A percentile compares a stretch with the other conserved stretches of the same genome.
phyloP scores from a whole-genome alignment of 2,888 invertebrate genomes.

The Sarcophaga variegata region DNA sequence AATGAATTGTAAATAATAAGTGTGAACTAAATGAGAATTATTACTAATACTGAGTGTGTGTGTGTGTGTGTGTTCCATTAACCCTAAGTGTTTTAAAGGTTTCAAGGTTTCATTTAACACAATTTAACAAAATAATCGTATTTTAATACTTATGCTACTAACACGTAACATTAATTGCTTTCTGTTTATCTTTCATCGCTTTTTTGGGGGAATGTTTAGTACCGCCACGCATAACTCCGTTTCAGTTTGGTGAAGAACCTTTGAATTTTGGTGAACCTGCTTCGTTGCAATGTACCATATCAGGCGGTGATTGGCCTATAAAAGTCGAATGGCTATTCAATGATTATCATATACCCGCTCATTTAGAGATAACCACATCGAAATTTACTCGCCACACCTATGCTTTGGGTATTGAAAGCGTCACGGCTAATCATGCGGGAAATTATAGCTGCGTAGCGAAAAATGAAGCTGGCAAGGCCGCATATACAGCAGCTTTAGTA shows the following conservation, averaged over 20 bases:
- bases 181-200: background rate
- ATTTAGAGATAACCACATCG: constrained; percentile 81
- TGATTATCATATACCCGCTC: constrained; percentile 84
- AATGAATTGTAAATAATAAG: background rate
- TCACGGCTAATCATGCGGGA: constrained; percentile 84
- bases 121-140: background rate
- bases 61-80: background rate
- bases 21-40: constrained; percentile 38
- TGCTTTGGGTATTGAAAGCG: constrained; percentile 83
- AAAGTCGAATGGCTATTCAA: constrained; percentile 84
- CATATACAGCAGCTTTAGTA: constrained; percentile 83
- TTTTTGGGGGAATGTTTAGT: constrained; percentile 69
- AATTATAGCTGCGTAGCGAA: constrained; percentile 85
- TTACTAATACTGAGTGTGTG: constrained; percentile 1
- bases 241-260: constrained; percentile 88
- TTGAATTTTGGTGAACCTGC: constrained; percentile 88
- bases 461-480: constrained; percentile 84
- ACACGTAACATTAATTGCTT: background rate
- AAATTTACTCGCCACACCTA: constrained; percentile 76
- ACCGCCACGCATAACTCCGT: constrained; percentile 87
- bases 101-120: background rate
- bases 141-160: background rate
- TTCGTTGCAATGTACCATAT: constrained; percentile 84
- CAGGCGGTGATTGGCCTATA: constrained; percentile 84
- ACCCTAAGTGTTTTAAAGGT: background rate